These are phyloP conservation scores for Euspilapteryx auroguttella DNA, from an alignment of 2,888 invertebrate genomes.

Conservation along the genomic window DNA sequence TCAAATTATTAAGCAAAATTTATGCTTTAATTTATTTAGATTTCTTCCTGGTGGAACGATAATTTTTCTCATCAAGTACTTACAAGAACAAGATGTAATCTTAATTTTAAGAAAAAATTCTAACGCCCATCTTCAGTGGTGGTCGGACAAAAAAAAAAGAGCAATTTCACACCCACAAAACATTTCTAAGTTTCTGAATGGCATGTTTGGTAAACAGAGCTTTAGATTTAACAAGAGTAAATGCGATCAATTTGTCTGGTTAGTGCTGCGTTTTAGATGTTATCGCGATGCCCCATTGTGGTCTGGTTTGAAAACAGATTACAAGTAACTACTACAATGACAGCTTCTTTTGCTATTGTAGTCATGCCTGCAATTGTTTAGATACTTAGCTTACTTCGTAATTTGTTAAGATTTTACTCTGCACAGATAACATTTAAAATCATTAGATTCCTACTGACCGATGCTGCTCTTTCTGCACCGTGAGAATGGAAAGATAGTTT, in stretches of 20 bases:
- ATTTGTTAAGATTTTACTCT: background rate
- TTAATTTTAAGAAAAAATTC: too few species aligned
- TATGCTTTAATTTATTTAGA: too few species aligned
- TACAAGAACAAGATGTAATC: too few species aligned
- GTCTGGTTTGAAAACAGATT: slow-evolving; percentile 27
- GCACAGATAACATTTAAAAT: too few species aligned
- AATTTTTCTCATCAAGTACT: too few species aligned
- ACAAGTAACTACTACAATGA: slow-evolving; percentile 12
- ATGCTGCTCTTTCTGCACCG: background rate
- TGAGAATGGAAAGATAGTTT: background rate
- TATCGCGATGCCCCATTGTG: slow-evolving; percentile 39
- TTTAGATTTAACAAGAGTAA: slow-evolving; percentile 24
- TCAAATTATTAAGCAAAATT: too few species aligned
- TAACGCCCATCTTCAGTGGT: slow-evolving; percentile 6
- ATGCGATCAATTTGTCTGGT: slow-evolving; percentile 41
- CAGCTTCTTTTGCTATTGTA: slow-evolving; percentile 19
- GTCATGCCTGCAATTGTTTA: background rate
- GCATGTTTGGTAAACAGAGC: slow-evolving; percentile 52
- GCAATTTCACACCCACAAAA: slow-evolving; percentile 41
- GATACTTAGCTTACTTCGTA: background rate
- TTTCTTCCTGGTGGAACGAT: too few species aligned
- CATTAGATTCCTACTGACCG: too few species aligned
- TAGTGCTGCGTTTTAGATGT: slow-evolving; percentile 38
- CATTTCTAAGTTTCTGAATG: slow-evolving; percentile 23
- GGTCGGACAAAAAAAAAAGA: slow-evolving; percentile 12